These are phyloP conservation scores for Chrysopa pallens DNA, from an alignment of 1,140 invertebrate genomes.

Conservation along the genomic window DNA sequence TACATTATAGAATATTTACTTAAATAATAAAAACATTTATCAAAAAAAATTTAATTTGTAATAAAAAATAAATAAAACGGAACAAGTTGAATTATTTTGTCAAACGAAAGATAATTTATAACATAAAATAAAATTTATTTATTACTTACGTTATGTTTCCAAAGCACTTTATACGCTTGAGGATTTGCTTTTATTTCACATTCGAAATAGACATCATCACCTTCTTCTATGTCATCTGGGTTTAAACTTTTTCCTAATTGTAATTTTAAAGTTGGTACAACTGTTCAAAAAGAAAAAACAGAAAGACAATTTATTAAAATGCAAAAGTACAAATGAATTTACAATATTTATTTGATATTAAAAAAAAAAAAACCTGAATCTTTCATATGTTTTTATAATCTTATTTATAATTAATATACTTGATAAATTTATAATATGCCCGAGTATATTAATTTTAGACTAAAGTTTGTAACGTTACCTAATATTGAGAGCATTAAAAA, in stretches of 20 bases:
- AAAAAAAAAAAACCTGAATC: too few species aligned
- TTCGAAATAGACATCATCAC: constrained; percentile 79
- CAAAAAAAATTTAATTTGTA: too few species aligned
- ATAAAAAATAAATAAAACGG: too few species aligned
- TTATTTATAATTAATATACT: too few species aligned
- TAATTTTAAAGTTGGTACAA: constrained; percentile 52
- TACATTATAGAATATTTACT: too few species aligned
- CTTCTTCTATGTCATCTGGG: constrained; percentile 74
- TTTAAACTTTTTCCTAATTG: constrained; percentile 67
- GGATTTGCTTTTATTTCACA: constrained; percentile 76
- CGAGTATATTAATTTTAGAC: too few species aligned
- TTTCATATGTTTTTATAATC: too few species aligned
- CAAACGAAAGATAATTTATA: neutral
- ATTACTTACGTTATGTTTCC: constrained; percentile 79
- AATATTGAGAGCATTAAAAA: too few species aligned
- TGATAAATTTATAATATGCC: too few species aligned
- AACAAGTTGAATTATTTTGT: neutral
- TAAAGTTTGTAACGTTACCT: too few species aligned
- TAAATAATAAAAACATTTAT: too few species aligned
- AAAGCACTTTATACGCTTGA: constrained; percentile 68
- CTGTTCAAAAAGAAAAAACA: constrained; percentile 32
- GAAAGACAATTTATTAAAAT: constrained; percentile 8
- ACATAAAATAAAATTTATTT: neutral
- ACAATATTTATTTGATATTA: neutral
- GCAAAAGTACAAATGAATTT: neutral